Percentiles rank a stretch among this genome's conserved stretches.
Conservation (phyloP, 2,888 invertebrate species). For the Mystacides longicornis region DNA sequence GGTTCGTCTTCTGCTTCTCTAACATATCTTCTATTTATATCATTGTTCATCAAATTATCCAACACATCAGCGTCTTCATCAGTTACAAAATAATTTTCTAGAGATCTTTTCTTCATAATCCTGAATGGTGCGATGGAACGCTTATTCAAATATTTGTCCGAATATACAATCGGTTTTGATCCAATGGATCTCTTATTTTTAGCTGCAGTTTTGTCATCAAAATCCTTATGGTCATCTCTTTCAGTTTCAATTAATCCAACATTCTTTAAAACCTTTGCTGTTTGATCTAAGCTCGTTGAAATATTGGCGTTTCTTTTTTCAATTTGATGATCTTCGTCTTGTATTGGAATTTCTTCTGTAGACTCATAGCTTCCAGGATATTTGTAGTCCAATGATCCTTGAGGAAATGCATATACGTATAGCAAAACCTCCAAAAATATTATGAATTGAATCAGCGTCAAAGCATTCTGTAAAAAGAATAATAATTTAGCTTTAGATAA, state of each 20-base stretch:
- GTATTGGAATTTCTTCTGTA: too few relatives aligned
- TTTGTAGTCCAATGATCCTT: background rate
- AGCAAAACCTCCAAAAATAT: background rate
- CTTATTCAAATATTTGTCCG: background rate
- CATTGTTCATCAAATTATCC: background rate
- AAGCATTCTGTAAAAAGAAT: background rate
- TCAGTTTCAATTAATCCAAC: background rate
- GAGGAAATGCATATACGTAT: background rate
- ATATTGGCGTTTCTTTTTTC: background rate
- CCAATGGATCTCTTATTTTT: background rate
- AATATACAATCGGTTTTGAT: background rate
- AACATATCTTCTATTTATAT: background rate
- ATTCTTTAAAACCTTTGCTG: background rate
- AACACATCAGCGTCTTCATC: background rate
- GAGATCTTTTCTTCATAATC: background rate
- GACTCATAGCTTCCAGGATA: background rate
- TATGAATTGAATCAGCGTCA: background rate
- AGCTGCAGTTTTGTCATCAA: background rate
- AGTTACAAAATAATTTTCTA: background rate
- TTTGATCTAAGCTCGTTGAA: background rate
- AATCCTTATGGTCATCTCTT: background rate
- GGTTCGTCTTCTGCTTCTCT: background rate
- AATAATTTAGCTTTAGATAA: too few relatives aligned
- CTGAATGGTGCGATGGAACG: background rate
- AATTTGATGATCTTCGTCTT: background rate